Base-by-base conservation (phyloP, 2,888 invertebrate species). In the Tetropium fuscum region DNA sequence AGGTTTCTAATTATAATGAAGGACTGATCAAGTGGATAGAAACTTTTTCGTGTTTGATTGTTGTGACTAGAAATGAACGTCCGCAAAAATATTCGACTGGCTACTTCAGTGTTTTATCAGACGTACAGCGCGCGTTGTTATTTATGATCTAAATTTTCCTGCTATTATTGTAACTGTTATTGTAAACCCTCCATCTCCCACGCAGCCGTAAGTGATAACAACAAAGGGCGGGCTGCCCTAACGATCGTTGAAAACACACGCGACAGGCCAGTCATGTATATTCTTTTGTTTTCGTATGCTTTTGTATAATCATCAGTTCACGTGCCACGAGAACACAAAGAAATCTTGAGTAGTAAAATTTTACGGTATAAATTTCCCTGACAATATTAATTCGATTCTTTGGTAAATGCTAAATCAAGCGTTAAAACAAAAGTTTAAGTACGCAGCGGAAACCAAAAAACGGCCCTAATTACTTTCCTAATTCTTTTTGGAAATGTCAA, bases 361-460 rank as follows among this genome's bases (percentile, higher is more conserved):
- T 16, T 15, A 44, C 15, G 30, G 25, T 10, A 15, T 44, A 44
- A 34, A 44, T 22, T 13, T 11, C 5, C 20, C 41, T 22, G 11
- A 43, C 44, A 19, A 30, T 44, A 44, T 67, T 63, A 71, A 69
- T 69, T 60, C 68, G 65, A 59, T 65, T 63, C 67, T 67, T 66
- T 70, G 66, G 70, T 68, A 58, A 58, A 41, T 61, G 72, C 61
- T 67, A 75, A 78, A 78, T 78, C 75, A 78, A 68, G 74, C 75
- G 74, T 75, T 73, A 74, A 78, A 77, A 76, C 76, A 74, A 76
- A 76, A 77, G 76, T 75, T 76, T 71, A 70, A 74, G 75, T 74
- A 69, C 72, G 72, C 73, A 71, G 73, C 68, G 68, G 69, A 72
- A 73, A 72, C 71, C 73, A 70, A 77, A 78, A 51, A 77, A 78